Conservation (phyloP, 2,797 vertebrate genomes). For the Australoheros facetus region DNA sequence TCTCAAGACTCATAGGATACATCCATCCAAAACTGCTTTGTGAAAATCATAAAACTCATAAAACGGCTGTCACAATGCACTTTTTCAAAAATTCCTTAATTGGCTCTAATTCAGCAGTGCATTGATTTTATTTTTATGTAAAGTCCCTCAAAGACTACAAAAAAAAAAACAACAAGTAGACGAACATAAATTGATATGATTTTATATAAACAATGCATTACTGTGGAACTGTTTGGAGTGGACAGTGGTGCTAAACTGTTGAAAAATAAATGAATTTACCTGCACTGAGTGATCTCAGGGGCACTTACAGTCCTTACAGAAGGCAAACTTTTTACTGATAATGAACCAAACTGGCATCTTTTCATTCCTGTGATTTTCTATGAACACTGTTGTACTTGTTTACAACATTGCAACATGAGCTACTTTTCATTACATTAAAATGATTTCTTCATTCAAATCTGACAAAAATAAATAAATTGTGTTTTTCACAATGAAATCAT, state of each 20-base stretch:
- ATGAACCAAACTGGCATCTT: neutral
- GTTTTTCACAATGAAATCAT: constrained; percentile 30
- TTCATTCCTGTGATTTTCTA: neutral
- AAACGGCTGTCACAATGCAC: neutral
- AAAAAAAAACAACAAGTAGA: neutral
- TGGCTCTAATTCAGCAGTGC: constrained; percentile 1
- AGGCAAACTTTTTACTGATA: constrained; percentile 20
- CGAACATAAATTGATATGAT: neutral
- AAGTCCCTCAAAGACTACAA: neutral
- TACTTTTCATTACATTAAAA: neutral
- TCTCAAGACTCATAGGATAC: neutral
- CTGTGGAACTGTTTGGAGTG: constrained; percentile 24
- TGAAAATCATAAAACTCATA: neutral
- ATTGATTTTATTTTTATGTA: neutral
- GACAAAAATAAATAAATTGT: neutral
- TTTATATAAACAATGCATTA: neutral
- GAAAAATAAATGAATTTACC: constrained; percentile 43
- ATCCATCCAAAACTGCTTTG: neutral
- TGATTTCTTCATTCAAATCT: neutral
- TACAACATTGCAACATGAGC: neutral
- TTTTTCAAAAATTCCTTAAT: neutral
- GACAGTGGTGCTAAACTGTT: constrained; percentile 22
- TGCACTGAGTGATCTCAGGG: constrained; percentile 66
- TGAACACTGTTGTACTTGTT: constrained; percentile 4
- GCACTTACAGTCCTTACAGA: constrained; percentile 60